phyloP scores from a whole-genome alignment of 2,888 invertebrate species.

The Mechanitis mazaeus region DNA sequence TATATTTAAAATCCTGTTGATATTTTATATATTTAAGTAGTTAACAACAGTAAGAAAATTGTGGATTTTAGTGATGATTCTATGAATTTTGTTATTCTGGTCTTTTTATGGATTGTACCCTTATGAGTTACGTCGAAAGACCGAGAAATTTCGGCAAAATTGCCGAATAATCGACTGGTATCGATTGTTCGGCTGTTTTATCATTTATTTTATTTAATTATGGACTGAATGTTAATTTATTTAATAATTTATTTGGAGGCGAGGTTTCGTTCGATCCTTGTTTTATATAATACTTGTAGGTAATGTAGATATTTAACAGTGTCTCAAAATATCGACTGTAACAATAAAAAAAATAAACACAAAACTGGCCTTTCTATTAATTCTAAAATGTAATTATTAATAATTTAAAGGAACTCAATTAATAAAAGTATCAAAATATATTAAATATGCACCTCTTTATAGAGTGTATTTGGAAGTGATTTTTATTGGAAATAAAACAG shows the following conservation, averaged over 20 bases:
- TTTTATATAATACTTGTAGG: not conserved
- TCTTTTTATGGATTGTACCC: too few species aligned
- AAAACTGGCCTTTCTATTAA: not conserved
- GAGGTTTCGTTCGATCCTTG: not conserved
- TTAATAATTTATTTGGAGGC: constrained; percentile 56
- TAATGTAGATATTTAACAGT: not conserved
- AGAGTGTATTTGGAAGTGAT: too few species aligned
- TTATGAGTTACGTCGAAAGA: not conserved
- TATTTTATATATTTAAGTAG: too few species aligned
- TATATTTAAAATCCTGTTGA: too few species aligned
- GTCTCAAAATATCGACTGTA: not conserved
- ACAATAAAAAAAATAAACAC: not conserved
- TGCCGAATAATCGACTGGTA: constrained; percentile 45
- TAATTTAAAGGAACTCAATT: not conserved
- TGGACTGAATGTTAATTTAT: constrained; percentile 67
- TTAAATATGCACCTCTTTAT: too few species aligned
- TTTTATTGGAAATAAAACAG: too few species aligned
- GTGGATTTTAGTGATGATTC: too few species aligned
- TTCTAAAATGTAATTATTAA: not conserved
- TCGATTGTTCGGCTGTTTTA: constrained; percentile 46
- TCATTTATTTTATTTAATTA: constrained; percentile 26
- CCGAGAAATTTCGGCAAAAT: constrained; percentile 48
- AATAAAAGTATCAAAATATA: too few species aligned
- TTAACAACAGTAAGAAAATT: too few species aligned
- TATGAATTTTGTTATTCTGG: too few species aligned